Evolutionary conservation across 1,140 invertebrate species (phyloP), one percentile per base, ranked within the genome.

Genomic region (Subanguina moxae): DNA sequence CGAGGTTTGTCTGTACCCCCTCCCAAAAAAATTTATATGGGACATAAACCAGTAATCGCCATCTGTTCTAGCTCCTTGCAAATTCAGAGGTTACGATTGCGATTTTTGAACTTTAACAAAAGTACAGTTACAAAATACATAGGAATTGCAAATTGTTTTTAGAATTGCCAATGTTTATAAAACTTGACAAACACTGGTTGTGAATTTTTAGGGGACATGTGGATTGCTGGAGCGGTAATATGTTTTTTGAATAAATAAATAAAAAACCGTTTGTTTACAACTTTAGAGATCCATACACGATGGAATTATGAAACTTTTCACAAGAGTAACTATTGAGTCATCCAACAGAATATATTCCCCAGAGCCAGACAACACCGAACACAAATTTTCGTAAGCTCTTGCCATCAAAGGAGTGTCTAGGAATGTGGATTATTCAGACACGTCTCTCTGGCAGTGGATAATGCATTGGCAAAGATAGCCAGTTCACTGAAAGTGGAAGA

Each of bases 281-380:
- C 65, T 71, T 66, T 82, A 88, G 88, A 80, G 85, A 3, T 83
- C 85, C 69, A 89, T 96, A 15, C 92, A 93, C 80, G 91, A 94
- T 73, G 92, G 94, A 81, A 92, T 97, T 38, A 94, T 98, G 92
- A 89, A 91, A 77, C 94, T 96, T 90, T 97, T 97, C 85, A 93
- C 91, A 0, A 89, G 90, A 77, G 93, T 97, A 62, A 93, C 93
- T 0, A 88, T 96, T 1, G 91, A 94, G 78, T 92, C 92, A 0
- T 92, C 91, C 72, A 91, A 90, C 72, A 87, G 89, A n/a, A 88
- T 92, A 0, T 96, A 96, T 80, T 88, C 77, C 88, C 48, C 85
- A 87, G 38, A 87, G 85, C 75, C 83, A 85, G 59, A 76, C 59
- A 70, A 58, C 23, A 62, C 89, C 91, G 73, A 87, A 88, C 69